Percentiles rank a stretch among this genome's conserved stretches.
Evolutionary conservation across 2,113 vertebrate species (phyloP).

Genomic region (Sinocyclocheilus anshuiensis): DNA sequence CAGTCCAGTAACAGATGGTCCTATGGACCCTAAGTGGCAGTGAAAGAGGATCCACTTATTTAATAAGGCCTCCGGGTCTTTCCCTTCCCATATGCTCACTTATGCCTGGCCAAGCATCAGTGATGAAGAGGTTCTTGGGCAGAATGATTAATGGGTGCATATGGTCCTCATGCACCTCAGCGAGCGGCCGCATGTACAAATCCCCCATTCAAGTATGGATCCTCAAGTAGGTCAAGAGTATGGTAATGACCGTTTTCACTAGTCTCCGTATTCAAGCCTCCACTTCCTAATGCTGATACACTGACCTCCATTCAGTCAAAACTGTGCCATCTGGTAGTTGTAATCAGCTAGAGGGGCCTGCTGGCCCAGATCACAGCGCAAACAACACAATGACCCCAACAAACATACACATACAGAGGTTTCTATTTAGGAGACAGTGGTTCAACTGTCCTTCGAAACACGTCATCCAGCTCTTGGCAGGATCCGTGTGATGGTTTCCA

Average conservation of each 20-base stretch:
- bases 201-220: conserved; percentile 28
- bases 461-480: conserved; percentile 27
- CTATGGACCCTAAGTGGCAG: conserved; percentile 18
- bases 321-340: conserved; percentile 54
- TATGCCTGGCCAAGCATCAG: conserved; percentile 30
- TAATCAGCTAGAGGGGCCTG: conserved; percentile 44
- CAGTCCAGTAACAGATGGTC: conserved; percentile 40
- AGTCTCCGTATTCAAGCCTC: conserved; percentile 38
- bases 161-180: conserved; percentile 4
- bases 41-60: conserved; percentile 31
- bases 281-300: conserved; percentile 36
- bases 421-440: conserved; percentile 17
- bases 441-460: conserved; percentile 15
- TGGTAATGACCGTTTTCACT: conserved; percentile 12
- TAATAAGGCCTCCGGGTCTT: conserved; percentile 26
- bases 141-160: conserved; percentile 24
- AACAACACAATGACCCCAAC: conserved; percentile 42
- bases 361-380: conserved; percentile 52
- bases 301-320: conserved; percentile 48
- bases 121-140: conserved; percentile 1
- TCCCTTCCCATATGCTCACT: conserved; percentile 43
- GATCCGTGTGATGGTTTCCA: conserved; percentile 39
- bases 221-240: conserved; percentile 39
- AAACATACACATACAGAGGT: conserved; percentile 39
- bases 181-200: conserved; percentile 21